Conservation (phyloP, 2,113 vertebrate genomes). For the Erythrocercus mccallii region DNA sequence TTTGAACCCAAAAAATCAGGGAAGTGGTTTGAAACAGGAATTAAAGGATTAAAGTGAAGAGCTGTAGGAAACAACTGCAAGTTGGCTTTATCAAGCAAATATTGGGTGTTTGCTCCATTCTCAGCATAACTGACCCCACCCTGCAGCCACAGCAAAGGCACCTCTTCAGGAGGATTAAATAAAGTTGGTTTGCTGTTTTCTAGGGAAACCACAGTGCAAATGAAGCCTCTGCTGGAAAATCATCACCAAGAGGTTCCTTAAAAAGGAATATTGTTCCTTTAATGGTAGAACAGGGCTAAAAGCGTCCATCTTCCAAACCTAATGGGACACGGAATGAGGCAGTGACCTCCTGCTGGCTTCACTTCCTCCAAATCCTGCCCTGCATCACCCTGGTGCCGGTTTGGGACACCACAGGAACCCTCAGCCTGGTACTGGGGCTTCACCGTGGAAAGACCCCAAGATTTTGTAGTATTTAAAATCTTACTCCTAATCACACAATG, state of each 20-base stretch:
- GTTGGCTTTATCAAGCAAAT: not conserved
- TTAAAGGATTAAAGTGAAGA: not conserved
- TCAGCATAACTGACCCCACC: not conserved
- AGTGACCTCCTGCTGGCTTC: not conserved
- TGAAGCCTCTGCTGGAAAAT: not conserved
- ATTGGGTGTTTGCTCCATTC: not conserved
- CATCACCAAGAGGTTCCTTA: not conserved
- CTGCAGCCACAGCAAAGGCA: not conserved
- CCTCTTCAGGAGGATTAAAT: not conserved
- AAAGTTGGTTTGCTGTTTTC: not conserved
- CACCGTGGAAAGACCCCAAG: rapidly evolving
- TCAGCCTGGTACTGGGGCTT: not conserved
- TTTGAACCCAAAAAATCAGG: not conserved
- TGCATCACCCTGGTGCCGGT: not conserved
- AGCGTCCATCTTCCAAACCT: not conserved
- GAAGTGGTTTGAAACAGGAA: not conserved
- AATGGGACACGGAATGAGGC: not conserved
- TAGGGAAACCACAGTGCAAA: not conserved
- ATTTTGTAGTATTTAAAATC: not conserved
- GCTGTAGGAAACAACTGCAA: not conserved
- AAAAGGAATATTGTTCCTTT: not conserved
- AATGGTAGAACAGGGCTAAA: not conserved
- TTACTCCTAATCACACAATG: not conserved
- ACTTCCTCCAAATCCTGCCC: not conserved
- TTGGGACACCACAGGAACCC: not conserved